Conservation (phyloP, 2,797 vertebrate genomes). For the Chloroceryle amazona region DNA sequence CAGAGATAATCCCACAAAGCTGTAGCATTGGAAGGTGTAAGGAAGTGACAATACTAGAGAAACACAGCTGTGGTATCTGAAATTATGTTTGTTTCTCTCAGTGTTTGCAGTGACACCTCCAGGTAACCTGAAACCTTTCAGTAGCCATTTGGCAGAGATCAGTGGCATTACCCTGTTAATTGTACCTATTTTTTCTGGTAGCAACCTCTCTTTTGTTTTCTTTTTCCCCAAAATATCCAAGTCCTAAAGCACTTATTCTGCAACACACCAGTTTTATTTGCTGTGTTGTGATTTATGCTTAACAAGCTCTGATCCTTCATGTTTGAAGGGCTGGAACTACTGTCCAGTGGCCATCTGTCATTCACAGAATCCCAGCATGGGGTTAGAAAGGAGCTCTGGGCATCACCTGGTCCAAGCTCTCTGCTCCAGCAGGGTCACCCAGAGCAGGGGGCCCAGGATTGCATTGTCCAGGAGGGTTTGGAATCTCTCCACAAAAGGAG, state of each 20-base stretch:
- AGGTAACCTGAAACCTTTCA: not conserved
- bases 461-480: too few relatives aligned
- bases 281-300: not conserved
- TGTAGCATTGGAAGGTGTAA: not conserved
- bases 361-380: not conserved
- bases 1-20: not conserved
- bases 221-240: not conserved
- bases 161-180: not conserved
- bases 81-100: not conserved
- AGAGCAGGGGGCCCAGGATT: too few relatives aligned
- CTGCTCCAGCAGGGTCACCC: too few relatives aligned
- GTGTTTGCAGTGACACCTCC: not conserved
- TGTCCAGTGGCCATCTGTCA: rapidly evolving
- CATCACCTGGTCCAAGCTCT: too few relatives aligned
- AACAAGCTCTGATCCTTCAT: not conserved
- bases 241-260: not conserved
- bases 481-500: too few relatives aligned
- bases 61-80: not conserved
- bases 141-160: not conserved
- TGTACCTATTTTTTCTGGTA: not conserved
- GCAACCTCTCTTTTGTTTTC: not conserved
- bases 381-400: too few relatives aligned
- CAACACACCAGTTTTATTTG: not conserved
- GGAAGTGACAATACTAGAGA: not conserved
- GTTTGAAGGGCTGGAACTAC: not conserved